Evolutionary conservation across 1,140 invertebrate genomes (phyloP).

Genomic region (Atta colombica): DNA sequence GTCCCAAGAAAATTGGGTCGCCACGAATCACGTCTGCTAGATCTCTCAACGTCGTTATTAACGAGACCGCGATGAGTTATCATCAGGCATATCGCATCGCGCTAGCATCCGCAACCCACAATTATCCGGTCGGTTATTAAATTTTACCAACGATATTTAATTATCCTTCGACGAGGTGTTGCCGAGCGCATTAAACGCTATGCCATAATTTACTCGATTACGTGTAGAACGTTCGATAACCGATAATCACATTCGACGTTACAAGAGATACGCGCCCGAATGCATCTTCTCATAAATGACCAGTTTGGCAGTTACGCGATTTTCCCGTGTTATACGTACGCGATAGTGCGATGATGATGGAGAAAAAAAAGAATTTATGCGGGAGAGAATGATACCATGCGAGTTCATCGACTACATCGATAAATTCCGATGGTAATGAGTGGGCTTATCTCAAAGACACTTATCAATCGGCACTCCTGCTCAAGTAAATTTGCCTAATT

Average conservation of each 20-base stretch:
- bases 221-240: conserved; percentile 20
- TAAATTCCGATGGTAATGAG: conserved; percentile 62
- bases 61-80: conserved; percentile 58
- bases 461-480: conserved; percentile 52
- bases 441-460: conserved; percentile 35
- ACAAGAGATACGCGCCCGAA: conserved; percentile 19
- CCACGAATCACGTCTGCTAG: conserved; percentile 35
- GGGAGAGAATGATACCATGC: not conserved
- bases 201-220: conserved; percentile 46
- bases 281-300: not conserved
- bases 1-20: conserved; percentile 68
- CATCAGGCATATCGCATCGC: not conserved
- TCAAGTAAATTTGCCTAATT: conserved; percentile 76
- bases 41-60: conserved; percentile 49
- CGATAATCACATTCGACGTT: not conserved
- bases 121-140: conserved; percentile 70
- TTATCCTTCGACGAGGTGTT: conserved; percentile 58
- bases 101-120: conserved; percentile 25
- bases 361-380: not conserved
- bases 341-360: not conserved
- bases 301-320: not conserved
- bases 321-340: conserved; percentile 18
- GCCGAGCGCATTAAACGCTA: conserved; percentile 32
- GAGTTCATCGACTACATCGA: conserved; percentile 10
- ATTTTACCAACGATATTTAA: conserved; percentile 46